Evolutionary conservation across 2,113 vertebrate genomes (phyloP).

Genomic region (Chloropsis cyanopogon): DNA sequence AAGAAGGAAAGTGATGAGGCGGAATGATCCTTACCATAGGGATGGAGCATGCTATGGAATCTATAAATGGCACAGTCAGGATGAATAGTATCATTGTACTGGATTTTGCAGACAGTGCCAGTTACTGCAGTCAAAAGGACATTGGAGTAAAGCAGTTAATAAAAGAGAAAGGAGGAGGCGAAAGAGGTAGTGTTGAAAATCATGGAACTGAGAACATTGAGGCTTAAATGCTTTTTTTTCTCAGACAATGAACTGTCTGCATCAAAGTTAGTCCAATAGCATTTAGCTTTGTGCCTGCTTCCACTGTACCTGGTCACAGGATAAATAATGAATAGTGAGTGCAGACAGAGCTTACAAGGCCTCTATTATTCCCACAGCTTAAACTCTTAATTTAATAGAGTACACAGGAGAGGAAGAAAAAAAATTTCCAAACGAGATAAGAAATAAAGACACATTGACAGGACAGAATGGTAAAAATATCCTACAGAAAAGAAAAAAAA

Average conservation of each 20-base stretch:
- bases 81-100: conserved; percentile 58
- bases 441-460: conserved; percentile 14
- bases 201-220: conserved; percentile 47
- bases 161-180: conserved; percentile 30
- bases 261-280: conserved; percentile 45
- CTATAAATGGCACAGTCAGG: conserved; percentile 61
- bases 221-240: conserved; percentile 29
- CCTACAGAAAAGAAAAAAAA: neutral
- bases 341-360: conserved; percentile 6
- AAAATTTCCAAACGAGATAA: neutral
- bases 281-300: conserved; percentile 22
- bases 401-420: conserved; percentile 1
- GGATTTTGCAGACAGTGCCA: conserved; percentile 42
- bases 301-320: conserved; percentile 17
- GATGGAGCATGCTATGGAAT: conserved; percentile 44
- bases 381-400: conserved; percentile 29
- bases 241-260: conserved; percentile 51
- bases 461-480: neutral
- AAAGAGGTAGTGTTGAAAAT: conserved; percentile 25
- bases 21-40: conserved; percentile 65
- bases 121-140: conserved; percentile 35
- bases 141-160: conserved; percentile 44
- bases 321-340: conserved; percentile 59
- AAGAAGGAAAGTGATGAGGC: conserved; percentile 42
- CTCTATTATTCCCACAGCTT: conserved; percentile 17